A percentile compares a stretch with the other conserved stretches of the same genome.
phyloP scores from a whole-genome alignment of 2,797 vertebrate genomes.

The Trematomus bernacchii region DNA sequence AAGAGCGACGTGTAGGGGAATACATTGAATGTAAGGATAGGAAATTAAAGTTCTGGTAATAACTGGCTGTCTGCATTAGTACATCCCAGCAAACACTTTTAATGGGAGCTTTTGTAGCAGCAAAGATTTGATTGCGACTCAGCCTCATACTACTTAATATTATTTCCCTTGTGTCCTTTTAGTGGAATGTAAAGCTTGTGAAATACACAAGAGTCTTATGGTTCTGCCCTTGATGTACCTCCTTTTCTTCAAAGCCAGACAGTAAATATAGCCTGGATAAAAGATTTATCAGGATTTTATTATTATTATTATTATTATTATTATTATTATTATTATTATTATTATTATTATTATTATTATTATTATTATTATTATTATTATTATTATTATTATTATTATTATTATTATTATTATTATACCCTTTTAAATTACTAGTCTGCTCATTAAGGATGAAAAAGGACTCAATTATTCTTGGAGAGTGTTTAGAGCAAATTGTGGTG shows the following conservation, averaged over 20 bases:
- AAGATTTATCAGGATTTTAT: neutral
- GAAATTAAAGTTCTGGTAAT: conserved; percentile 65
- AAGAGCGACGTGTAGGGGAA: conserved; percentile 18
- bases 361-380: too few relatives aligned
- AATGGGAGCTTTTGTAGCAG: conserved; percentile 37
- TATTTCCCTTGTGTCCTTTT: conserved; percentile 1
- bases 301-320: too few relatives aligned
- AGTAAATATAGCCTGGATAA: conserved; percentile 1
- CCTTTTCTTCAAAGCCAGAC: neutral
- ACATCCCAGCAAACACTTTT: conserved; percentile 37
- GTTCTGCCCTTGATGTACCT: neutral
- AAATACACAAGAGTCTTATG: conserved; percentile 23
- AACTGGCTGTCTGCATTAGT: conserved; percentile 45
- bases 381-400: too few relatives aligned
- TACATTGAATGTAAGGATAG: conserved; percentile 32
- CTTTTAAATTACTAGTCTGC: neutral
- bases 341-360: neutral
- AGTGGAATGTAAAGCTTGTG: neutral
- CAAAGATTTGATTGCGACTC: conserved; percentile 23
- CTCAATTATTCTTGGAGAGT: neutral
- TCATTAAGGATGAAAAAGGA: neutral
- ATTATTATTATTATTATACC: neutral
- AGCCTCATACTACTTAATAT: conserved; percentile 1
- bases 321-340: too few relatives aligned
- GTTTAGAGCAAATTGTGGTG: neutral